Conservation (phyloP, 2,888 invertebrate species). For the Nebria salina region DNA sequence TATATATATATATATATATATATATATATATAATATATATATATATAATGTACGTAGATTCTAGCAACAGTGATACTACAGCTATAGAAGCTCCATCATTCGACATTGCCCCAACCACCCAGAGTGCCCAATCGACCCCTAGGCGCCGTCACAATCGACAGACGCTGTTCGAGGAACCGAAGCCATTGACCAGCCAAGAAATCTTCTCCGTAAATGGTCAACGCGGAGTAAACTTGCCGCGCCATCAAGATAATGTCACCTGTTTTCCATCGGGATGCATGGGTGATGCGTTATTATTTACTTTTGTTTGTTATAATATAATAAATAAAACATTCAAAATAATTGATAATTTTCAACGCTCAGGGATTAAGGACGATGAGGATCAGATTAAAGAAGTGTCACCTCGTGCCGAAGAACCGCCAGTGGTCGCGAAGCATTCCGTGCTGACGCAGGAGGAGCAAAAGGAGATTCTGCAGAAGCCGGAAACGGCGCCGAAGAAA, state of each 20-base stretch:
- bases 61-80: background rate
- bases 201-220: conserved; percentile 26
- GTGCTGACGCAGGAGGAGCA: background rate
- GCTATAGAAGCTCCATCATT: background rate
- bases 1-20: no score
- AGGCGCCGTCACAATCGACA: background rate
- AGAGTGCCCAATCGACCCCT: background rate
- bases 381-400: background rate
- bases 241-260: conserved; percentile 51
- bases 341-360: no score
- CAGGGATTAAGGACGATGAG: background rate
- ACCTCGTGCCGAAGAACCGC: background rate
- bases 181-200: background rate
- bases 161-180: conserved; percentile 5
- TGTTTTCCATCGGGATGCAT: conserved; percentile 55
- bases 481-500: background rate
- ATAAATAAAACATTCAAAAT: no score
- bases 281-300: conserved; percentile 46
- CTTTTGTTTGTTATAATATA: no score
- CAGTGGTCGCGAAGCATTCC: background rate
- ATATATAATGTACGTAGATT: no score
- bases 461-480: background rate
- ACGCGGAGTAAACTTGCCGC: conserved; percentile 44
- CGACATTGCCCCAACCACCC: background rate
- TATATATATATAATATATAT: no score